Evolutionary conservation across 2,113 vertebrate genomes (phyloP), one percentile per base, ranked within the genome.

Genomic region (Ictalurus furcatus): DNA sequence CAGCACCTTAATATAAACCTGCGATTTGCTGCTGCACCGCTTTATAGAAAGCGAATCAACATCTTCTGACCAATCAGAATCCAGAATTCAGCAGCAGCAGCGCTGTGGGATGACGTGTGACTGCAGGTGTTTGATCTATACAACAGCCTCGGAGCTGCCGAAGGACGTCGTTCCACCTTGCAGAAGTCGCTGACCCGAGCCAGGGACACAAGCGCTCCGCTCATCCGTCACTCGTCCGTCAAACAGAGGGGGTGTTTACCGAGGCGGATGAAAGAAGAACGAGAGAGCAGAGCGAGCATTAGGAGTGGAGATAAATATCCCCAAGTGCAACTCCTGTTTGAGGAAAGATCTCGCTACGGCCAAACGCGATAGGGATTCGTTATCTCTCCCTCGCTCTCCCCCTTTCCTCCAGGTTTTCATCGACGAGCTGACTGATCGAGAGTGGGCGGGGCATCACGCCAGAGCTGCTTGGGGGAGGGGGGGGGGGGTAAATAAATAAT

Each of bases 281-380:
- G 59, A 54, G 69, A 28, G 67, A 71, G 85, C 92, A 92, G 92
- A 92, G 91, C 59, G 85, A 58, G 54, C 65, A 73, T 95, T 86
- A 91, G 93, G 74, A 25, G 61, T 21, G 56, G 12, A 86, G 87
- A 61, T 88, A 92, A 93, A 87, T 86, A 78, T 88, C 19, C 19
- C 58, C 6, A 37, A 48, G 54, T 40, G 85, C 54, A 87, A 88
- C 48, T 85, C 82, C 82, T 90, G 34, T 88, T 90, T 88, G 82
- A 79, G 63, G 74, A 88, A 85, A 61, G 25, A 30, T 59, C 69
- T 78, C 82, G 9, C 54, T 25, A 63, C 59, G 40, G 34, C 87
- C 71, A 37, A 69, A 67, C 37, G 14, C 16, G 13, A 73, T 82
- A 82, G 85, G 91, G 94, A 30, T 13, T 28, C 25, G 37, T 30